These are phyloP conservation scores for Mus caroli DNA, from an alignment of 2,797 vertebrate species.

Conservation along the genomic window DNA sequence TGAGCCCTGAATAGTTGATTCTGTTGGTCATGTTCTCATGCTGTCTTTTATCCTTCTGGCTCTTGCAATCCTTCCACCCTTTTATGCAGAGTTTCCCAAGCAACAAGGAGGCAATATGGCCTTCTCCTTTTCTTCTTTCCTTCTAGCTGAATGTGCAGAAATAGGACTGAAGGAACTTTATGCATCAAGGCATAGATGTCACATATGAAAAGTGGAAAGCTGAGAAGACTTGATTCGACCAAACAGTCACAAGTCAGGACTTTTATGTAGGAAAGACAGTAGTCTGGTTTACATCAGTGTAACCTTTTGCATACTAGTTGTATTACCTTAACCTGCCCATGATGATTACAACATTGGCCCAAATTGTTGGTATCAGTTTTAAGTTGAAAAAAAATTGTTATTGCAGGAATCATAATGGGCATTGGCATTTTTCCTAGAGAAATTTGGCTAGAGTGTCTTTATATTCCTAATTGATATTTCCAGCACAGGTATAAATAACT, in stretches of 20 bases:
- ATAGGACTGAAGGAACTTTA: not conserved
- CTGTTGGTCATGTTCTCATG: not conserved
- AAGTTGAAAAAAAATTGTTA: not conserved
- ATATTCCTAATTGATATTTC: slow-evolving; percentile 13
- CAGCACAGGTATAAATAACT: slow-evolving; percentile 3
- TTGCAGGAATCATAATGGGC: not conserved
- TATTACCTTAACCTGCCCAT: not conserved
- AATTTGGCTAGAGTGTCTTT: slow-evolving; percentile 35
- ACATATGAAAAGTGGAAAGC: not conserved
- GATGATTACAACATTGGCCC: not conserved
- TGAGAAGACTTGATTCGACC: not conserved
- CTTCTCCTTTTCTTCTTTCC: not conserved
- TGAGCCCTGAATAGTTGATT: not conserved
- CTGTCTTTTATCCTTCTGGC: not conserved
- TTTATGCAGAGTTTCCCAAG: not conserved
- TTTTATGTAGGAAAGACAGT: not conserved
- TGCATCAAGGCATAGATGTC: not conserved
- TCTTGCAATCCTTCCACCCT: not conserved
- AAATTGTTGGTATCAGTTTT: not conserved
- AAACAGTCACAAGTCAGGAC: not conserved
- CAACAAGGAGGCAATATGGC: not conserved
- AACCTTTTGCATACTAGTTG: not conserved
- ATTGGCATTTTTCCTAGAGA: not conserved
- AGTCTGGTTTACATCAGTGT: not conserved
- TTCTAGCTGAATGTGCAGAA: not conserved